A percentile compares a stretch with the other conserved stretches of the same genome.
Evolutionary conservation across 1,140 invertebrate genomes (phyloP).

Genomic region (Tetraneura akinire): DNA sequence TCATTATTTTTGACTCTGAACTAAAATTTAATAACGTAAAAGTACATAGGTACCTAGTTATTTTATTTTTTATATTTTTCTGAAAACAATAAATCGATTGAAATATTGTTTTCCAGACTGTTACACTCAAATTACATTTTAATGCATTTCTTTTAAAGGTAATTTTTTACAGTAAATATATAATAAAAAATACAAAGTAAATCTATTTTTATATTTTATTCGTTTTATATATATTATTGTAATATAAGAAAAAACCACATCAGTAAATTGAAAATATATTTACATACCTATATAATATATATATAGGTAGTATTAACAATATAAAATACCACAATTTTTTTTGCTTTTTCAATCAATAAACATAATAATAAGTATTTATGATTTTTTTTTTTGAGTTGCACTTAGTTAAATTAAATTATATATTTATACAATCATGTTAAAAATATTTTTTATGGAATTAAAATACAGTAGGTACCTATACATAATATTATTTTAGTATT

Average conservation of each 20-base stretch:
- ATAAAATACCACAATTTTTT: neutral
- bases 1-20: too few relatives aligned
- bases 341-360: neutral
- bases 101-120: constrained; percentile 36
- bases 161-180: constrained; percentile 8
- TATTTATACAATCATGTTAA: neutral
- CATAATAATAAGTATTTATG: neutral
- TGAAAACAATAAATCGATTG: neutral
- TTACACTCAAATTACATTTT: constrained; percentile 33
- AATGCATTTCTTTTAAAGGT: constrained; percentile 19
- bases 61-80: constrained; percentile 30
- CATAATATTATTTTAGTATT: too few relatives aligned
- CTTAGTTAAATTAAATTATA: constrained; percentile 16
- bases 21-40: constrained; percentile 32
- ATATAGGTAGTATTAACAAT: neutral
- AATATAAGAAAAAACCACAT: too few relatives aligned
- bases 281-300: too few relatives aligned
- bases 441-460: too few relatives aligned
- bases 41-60: too few relatives aligned
- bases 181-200: constrained; percentile 36
- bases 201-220: constrained; percentile 10
- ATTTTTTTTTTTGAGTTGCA: constrained; percentile 9
- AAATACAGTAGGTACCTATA: too few relatives aligned
- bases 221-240: too few relatives aligned
- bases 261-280: neutral